Evolutionary conservation across 1,140 invertebrate genomes (phyloP), one percentile per base, ranked within the genome.

Genomic region (Drosophila carrolli): DNA sequence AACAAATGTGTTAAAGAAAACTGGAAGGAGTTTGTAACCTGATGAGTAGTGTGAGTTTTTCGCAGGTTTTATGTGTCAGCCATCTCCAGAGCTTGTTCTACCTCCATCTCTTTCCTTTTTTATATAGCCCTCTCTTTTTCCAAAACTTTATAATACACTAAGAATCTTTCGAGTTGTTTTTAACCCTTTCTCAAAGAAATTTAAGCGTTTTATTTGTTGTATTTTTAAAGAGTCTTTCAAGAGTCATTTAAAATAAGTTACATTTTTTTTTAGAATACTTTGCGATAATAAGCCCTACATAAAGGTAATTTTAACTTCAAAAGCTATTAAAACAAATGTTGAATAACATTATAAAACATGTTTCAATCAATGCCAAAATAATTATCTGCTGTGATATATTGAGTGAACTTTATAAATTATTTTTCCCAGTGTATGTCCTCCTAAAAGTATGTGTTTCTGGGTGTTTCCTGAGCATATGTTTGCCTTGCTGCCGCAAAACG

Each of bases 381-480:
- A 19, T 19, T 19, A 19, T 19, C 19, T 19, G 19, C 19, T 19
- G 19, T 19, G 1, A 19, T 2, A 19, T 19, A 19, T 19, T 19
- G 19, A 19, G 19, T 19, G 19, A 19, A 19, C 19, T 19, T 19
- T 19, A 19, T 19, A 19, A 19, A 19, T 19, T 19, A 19, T 19
- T 23, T 23, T 13, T 56, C 16, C 0, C 13, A 59, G 53, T 59
- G 29, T 5, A 19, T 13, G 5, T 38, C 13, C 23, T 16, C 11
- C 5, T 16, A 4, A 4, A 16, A 13, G 11, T 68, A 5, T 51
- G 11, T 62, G 16, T 60, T 23, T 78, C 19, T 44, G 59, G 50
- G 23, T 58, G 61, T 58, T 16, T 62, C 46, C 62, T 58, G 40
- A 61, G 73, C 77, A 86, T 73, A 78, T 78, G 75, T 78, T 85